Conservation (phyloP, 2,797 vertebrate species). For the Sitta carolinensis region DNA sequence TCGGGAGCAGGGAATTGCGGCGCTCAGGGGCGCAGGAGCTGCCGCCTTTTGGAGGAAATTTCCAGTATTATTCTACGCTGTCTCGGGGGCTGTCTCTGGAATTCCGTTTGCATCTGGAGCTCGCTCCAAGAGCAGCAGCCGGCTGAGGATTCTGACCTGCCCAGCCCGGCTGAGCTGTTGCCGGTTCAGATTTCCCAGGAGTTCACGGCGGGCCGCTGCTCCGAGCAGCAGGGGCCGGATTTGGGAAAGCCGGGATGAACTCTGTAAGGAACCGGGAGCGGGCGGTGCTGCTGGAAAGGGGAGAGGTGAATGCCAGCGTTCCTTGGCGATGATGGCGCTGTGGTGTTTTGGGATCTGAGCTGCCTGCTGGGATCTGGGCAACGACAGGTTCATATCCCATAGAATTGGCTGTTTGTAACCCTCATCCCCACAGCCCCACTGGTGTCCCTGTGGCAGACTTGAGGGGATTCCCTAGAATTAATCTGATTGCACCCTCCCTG, state of each 20-base stretch:
- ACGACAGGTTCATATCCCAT: background rate
- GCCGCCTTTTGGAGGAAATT: no score
- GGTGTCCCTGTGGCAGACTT: background rate
- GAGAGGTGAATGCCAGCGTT: background rate
- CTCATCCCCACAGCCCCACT: background rate
- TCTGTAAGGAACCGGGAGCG: fast-evolving
- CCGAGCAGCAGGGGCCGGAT: fast-evolving
- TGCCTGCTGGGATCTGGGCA: background rate
- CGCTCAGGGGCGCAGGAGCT: fast-evolving
- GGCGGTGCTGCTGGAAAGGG: background rate
- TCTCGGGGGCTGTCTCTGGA: fast-evolving
- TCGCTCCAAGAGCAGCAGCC: no score
- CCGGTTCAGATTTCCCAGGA: background rate
- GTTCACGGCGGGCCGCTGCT: fast-evolving
- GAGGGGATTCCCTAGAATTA: background rate
- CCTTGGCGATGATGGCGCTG: background rate
- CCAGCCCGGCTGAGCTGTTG: no score
- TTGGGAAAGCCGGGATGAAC: fast-evolving
- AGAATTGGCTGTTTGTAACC: background rate
- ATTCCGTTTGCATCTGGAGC: background rate
- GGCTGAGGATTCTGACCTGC: no score
- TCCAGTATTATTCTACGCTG: fast-evolving
- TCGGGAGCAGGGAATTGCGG: fast-evolving
- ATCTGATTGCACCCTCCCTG: background rate
- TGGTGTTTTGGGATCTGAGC: background rate